Evolutionary conservation across 2,888 invertebrate species (phyloP).

Genomic region (Oxystoma pomonae): DNA sequence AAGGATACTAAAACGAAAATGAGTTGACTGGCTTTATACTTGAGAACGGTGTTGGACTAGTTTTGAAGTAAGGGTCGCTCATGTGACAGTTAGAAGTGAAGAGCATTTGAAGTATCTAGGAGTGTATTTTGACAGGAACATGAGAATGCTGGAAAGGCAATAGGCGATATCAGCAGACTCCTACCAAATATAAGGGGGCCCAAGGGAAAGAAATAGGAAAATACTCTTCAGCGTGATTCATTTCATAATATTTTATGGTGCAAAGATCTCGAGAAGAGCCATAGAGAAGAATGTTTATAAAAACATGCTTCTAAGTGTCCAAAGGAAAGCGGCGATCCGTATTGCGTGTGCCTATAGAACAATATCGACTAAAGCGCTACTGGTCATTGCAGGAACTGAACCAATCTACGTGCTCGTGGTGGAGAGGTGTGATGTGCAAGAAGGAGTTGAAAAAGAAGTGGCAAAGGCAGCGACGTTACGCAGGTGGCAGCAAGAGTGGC

Average conservation of each 20-base stretch:
- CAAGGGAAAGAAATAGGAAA: slow-evolving; percentile 4
- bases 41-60: slow-evolving; percentile 16
- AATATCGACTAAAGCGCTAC: no score
- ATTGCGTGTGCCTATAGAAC: slow-evolving; percentile 14
- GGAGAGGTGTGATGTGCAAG: not conserved
- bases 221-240: not conserved
- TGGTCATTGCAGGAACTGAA: slow-evolving; percentile 11
- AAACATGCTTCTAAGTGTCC: slow-evolving; percentile 9
- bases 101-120: slow-evolving; percentile 10
- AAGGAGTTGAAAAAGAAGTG: not conserved
- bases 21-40: slow-evolving; percentile 7
- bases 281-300: slow-evolving; percentile 7
- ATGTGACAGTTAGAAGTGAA: not conserved
- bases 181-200: slow-evolving; percentile 11
- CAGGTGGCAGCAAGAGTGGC: not conserved
- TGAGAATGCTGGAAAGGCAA: slow-evolving; percentile 4
- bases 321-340: slow-evolving; percentile 12
- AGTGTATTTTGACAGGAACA: not conserved
- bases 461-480: not conserved
- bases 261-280: slow-evolving; percentile 5
- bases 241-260: slow-evolving; percentile 10
- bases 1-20: no score
- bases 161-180: not conserved
- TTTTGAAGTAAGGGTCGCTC: not conserved
- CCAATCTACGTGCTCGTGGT: slow-evolving; percentile 4